phyloP scores from a whole-genome alignment of 2,888 invertebrate genomes.

The Thereva nobilitata region DNA sequence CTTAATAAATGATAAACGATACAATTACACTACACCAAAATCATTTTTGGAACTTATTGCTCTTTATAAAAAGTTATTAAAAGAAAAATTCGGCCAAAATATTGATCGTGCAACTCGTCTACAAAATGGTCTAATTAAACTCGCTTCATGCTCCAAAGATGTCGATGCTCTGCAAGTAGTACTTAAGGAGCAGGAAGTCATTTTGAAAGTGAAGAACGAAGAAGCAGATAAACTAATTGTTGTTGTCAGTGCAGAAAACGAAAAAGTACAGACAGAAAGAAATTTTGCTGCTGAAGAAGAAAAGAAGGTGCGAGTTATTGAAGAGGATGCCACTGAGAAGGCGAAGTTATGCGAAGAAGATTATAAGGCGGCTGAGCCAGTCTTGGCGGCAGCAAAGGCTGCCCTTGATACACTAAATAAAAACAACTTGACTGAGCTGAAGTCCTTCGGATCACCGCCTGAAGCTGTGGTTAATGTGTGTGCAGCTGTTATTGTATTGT shows the following conservation, averaged over 20 bases:
- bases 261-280: slow-evolving; percentile 87
- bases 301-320: slow-evolving; percentile 85
- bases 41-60: slow-evolving; percentile 92
- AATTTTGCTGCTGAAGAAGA: slow-evolving; percentile 83
- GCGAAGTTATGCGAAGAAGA: slow-evolving; percentile 87
- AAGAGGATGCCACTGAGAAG: slow-evolving; percentile 83
- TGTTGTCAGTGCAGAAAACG: slow-evolving; percentile 86
- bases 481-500: slow-evolving; percentile 86
- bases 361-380: slow-evolving; percentile 89
- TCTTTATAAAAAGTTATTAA: slow-evolving; percentile 74
- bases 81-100: slow-evolving; percentile 69
- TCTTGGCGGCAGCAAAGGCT: slow-evolving; percentile 83
- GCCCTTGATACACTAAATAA: slow-evolving; percentile 92
- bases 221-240: slow-evolving; percentile 86
- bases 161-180: slow-evolving; percentile 80
- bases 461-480: slow-evolving; percentile 85
- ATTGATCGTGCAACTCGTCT: slow-evolving; percentile 76
- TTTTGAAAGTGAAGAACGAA: slow-evolving; percentile 83
- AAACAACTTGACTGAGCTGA: slow-evolving; percentile 89
- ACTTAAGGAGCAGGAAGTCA: slow-evolving; percentile 74
- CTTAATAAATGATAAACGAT: slow-evolving; percentile 81
- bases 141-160: slow-evolving; percentile 83
- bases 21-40: slow-evolving; percentile 96
- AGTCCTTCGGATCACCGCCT: slow-evolving; percentile 91
- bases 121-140: slow-evolving; percentile 85